Conservation (phyloP, 2,113 vertebrate genomes). For the Axis porcinus region DNA sequence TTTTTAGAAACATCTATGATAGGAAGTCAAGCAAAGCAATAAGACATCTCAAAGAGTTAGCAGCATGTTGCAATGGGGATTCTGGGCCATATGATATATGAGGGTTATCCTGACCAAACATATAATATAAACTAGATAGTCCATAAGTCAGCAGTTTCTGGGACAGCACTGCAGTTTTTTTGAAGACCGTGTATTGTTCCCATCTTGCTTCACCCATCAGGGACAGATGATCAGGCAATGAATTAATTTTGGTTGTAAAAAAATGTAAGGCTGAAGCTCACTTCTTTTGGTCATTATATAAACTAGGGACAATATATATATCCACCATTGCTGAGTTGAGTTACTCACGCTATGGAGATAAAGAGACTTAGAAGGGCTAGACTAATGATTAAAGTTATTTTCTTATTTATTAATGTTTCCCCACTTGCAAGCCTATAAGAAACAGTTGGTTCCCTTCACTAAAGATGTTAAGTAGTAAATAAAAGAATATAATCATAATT, state of each 20-base stretch:
- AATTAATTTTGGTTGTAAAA: background rate
- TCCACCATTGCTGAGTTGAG: background rate
- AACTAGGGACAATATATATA: background rate
- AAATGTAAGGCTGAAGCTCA: background rate
- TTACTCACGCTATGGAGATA: background rate
- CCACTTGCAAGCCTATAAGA: background rate
- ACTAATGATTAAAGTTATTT: background rate
- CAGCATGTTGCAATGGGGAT: fast-evolving
- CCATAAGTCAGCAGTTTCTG: background rate
- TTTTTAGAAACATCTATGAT: background rate
- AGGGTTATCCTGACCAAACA: background rate
- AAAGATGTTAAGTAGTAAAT: background rate
- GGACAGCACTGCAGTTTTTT: background rate
- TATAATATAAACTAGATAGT: background rate
- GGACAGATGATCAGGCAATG: background rate
- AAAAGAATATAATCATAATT: background rate
- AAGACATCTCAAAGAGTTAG: background rate
- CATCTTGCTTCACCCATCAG: background rate
- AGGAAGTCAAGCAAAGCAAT: background rate
- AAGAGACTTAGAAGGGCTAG: background rate
- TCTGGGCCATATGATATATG: background rate
- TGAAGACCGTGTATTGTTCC: background rate
- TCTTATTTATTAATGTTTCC: background rate
- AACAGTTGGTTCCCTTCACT: background rate
- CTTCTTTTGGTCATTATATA: background rate